Conservation (phyloP, 2,113 vertebrate species). For the Mohoua ochrocephala region DNA sequence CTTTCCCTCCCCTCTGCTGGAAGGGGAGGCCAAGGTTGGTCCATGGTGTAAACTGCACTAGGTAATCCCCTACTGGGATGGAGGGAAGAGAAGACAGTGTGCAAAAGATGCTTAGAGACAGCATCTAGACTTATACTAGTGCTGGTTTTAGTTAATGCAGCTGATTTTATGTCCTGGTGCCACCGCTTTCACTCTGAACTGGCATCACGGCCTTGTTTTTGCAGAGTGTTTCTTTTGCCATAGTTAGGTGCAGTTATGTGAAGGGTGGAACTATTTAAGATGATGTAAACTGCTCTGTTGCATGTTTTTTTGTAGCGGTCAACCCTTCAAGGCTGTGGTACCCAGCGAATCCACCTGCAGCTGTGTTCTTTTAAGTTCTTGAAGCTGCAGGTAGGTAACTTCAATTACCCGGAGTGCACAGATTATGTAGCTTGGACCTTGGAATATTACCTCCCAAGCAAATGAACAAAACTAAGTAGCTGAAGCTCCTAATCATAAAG, state of each 20-base stretch:
- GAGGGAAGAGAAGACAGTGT: not conserved
- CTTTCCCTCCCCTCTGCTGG: not conserved
- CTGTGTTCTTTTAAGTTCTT: not conserved
- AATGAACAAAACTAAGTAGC: not conserved
- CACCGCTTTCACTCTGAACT: not conserved
- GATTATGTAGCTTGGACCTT: not conserved
- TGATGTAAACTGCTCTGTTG: not conserved
- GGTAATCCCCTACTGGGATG: not conserved
- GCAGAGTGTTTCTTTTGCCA: not conserved
- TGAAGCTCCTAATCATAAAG: not conserved
- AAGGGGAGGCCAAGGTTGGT: not conserved
- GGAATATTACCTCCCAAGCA: not conserved
- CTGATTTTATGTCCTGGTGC: not conserved
- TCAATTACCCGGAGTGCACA: not conserved
- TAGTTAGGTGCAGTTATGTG: not conserved
- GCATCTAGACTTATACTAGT: too few species aligned
- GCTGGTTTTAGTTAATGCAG: not conserved
- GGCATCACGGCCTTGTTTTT: not conserved
- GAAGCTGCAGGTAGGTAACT: not conserved
- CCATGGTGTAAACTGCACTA: fast-evolving
- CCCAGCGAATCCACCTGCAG: not conserved
- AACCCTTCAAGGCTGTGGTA: not conserved
- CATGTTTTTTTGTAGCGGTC: not conserved
- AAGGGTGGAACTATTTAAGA: not conserved
- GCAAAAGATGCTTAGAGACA: not conserved